A percentile compares a stretch with the other conserved stretches of the same genome.
Conservation (phyloP, 2,797 vertebrate genomes). For the Tapirus indicus region DNA sequence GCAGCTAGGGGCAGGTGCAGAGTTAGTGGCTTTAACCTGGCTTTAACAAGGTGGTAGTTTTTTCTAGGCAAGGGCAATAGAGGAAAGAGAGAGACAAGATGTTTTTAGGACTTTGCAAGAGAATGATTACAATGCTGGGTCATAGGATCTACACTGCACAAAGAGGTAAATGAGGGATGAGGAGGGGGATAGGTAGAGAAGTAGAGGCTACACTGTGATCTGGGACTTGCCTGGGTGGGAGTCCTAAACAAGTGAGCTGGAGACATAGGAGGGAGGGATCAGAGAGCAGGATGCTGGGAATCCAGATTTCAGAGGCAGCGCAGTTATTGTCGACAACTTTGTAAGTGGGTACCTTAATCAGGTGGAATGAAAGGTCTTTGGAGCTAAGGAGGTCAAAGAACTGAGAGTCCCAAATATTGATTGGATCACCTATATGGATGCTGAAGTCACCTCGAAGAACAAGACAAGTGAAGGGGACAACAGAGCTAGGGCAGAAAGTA, state of each 20-base stretch:
- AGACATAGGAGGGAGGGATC: background rate
- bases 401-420: background rate
- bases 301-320: background rate
- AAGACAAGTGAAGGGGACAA: background rate
- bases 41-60: background rate
- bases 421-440: background rate
- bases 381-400: background rate
- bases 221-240: background rate
- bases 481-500: background rate
- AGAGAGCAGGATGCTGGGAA: background rate
- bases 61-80: background rate
- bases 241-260: background rate
- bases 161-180: background rate
- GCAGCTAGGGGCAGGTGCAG: background rate
- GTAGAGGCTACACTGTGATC: too few relatives aligned
- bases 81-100: background rate
- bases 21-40: background rate
- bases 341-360: background rate
- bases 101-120: background rate
- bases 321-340: background rate
- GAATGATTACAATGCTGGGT: background rate
- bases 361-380: background rate
- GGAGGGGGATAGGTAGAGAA: background rate
- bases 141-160: background rate
- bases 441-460: background rate